Evolutionary conservation across 2,888 invertebrate genomes (phyloP).

Genomic region (Anodontia alba): DNA sequence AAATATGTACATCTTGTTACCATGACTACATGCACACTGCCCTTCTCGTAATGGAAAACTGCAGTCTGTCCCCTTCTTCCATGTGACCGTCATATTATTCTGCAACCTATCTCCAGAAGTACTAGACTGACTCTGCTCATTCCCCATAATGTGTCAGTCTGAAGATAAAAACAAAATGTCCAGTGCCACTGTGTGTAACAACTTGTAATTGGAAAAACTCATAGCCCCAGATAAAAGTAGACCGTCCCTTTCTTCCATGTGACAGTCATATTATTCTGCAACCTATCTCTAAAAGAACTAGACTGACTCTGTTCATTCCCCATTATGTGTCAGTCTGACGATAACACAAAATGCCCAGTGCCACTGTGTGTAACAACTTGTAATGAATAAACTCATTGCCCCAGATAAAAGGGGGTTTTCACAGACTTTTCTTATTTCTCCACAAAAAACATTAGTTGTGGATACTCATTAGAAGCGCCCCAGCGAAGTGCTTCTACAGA

Average conservation of each 20-base stretch:
- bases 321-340: no score
- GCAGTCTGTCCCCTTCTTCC: constrained; percentile 64
- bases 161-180: no score
- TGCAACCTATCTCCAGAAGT: constrained; percentile 38
- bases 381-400: no score
- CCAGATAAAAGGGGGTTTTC: no score
- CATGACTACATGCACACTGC: constrained; percentile 76
- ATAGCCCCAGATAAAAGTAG: constrained; percentile 63
- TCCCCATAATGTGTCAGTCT: constrained; percentile 51
- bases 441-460: no score
- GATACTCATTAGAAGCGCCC: no score
- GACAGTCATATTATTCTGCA: constrained; percentile 57
- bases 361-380: no score
- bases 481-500: no score
- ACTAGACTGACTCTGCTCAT: constrained; percentile 50
- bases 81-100: constrained; percentile 59
- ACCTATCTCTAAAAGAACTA: constrained; percentile 29
- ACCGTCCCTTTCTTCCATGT: constrained; percentile 63
- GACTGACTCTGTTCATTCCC: constrained; percentile 57
- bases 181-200: no score
- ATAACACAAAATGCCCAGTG: no score
- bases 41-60: constrained; percentile 76
- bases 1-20: constrained; percentile 78
- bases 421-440: no score
- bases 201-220: no score